phyloP scores from a whole-genome alignment of 2,888 invertebrate genomes.

The Thera obeliscata region DNA sequence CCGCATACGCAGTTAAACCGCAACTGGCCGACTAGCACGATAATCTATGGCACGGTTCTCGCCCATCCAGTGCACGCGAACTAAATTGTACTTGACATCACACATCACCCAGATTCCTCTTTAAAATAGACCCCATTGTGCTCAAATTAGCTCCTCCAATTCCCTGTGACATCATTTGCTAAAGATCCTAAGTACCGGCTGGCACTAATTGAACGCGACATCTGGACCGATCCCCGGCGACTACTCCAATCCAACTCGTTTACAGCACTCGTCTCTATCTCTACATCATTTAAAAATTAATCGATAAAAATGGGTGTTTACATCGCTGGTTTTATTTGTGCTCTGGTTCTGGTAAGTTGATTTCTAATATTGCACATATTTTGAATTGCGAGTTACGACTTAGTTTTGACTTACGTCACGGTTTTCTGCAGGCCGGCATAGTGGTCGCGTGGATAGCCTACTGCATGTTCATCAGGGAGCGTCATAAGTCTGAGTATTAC shows the following conservation, averaged over 20 bases:
- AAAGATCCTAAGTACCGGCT: slow-evolving; percentile 63
- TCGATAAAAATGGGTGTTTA: slow-evolving; percentile 64
- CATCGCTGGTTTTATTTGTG: slow-evolving; percentile 69
- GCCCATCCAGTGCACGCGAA: slow-evolving; percentile 31
- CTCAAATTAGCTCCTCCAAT: slow-evolving; percentile 56
- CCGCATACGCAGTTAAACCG: slow-evolving; percentile 16
- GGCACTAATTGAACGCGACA: slow-evolving; percentile 73
- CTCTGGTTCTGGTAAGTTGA: slow-evolving; percentile 71
- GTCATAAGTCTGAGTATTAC: slow-evolving; percentile 65
- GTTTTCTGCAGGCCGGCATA: slow-evolving; percentile 62
- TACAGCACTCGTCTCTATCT: slow-evolving; percentile 65
- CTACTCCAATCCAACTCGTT: slow-evolving; percentile 67
- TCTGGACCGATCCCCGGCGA: slow-evolving; percentile 54
- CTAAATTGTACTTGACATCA: slow-evolving; percentile 39
- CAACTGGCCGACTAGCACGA: slow-evolving; percentile 5
- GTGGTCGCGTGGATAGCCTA: slow-evolving; percentile 72
- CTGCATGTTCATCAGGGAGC: slow-evolving; percentile 75
- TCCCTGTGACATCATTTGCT: slow-evolving; percentile 73
- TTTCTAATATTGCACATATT: slow-evolving; percentile 22
- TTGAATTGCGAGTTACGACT: not conserved
- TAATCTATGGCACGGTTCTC: slow-evolving; percentile 4
- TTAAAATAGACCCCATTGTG: slow-evolving; percentile 53
- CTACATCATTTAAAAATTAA: slow-evolving; percentile 35
- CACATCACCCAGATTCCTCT: slow-evolving; percentile 39
- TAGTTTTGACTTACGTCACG: slow-evolving; percentile 7